A percentile compares a stretch with the other conserved stretches of the same genome.
Conservation (phyloP, 2,888 invertebrate genomes). For the Drosophila conformis region DNA sequence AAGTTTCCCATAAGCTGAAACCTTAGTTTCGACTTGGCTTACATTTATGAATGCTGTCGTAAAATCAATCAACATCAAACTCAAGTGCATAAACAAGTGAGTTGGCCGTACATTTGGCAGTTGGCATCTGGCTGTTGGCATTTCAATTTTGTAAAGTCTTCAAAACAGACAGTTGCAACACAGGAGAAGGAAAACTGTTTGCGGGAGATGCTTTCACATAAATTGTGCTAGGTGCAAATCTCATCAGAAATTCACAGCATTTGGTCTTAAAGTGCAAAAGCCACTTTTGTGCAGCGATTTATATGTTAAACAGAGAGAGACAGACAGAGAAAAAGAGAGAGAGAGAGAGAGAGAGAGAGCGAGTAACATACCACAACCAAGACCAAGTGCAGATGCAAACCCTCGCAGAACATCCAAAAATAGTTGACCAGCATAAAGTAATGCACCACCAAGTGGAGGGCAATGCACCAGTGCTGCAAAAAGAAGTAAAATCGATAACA, state of each 20-base stretch:
- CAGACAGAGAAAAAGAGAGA: neutral
- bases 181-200: constrained; percentile 4
- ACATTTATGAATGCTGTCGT: neutral
- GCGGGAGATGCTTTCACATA: constrained; percentile 49
- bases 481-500: neutral
- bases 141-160: constrained; percentile 33
- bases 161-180: constrained; percentile 6
- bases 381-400: constrained; percentile 90
- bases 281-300: constrained; percentile 49
- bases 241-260: constrained; percentile 52
- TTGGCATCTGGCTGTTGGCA: constrained; percentile 24
- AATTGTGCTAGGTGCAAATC: constrained; percentile 51
- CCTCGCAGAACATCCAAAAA: constrained; percentile 94
- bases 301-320: constrained; percentile 35
- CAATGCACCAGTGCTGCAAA: constrained; percentile 88
- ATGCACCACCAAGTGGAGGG: constrained; percentile 88
- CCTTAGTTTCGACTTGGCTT: neutral
- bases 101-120: neutral
- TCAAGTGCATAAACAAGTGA: neutral
- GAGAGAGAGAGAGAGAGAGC: too few species aligned
- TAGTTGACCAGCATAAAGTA: constrained; percentile 92
- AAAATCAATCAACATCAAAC: constrained; percentile 6
- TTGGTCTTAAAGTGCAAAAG: constrained; percentile 38
- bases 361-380: constrained; percentile 88
- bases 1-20: neutral